phyloP scores from a whole-genome alignment of 2,113 vertebrate species.

The Ariopsis seemanni region DNA sequence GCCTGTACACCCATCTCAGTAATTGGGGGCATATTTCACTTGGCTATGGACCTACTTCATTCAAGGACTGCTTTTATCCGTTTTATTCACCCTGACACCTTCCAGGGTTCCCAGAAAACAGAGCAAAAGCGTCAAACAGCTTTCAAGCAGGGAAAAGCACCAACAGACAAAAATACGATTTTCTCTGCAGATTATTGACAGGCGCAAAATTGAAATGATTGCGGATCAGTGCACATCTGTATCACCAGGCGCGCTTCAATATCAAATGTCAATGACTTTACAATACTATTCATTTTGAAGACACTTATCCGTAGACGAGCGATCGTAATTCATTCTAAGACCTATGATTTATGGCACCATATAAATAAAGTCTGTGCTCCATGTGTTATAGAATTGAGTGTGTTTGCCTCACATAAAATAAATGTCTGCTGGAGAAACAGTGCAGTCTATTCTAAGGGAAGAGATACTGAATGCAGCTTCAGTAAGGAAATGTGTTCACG shows the following conservation, averaged over 20 bases:
- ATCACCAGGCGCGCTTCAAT: slow-evolving; percentile 24
- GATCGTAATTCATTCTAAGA: slow-evolving; percentile 4
- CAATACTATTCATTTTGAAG: slow-evolving; percentile 35
- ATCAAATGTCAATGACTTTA: slow-evolving; percentile 44
- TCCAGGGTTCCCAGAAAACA: slow-evolving; percentile 24
- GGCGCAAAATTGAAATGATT: slow-evolving; percentile 33
- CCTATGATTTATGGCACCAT: slow-evolving; percentile 18
- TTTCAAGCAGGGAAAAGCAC: neutral
- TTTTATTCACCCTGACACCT: slow-evolving; percentile 80
- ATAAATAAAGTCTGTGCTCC: slow-evolving; percentile 20
- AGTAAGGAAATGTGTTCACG: neutral
- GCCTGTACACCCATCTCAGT: slow-evolving; percentile 96
- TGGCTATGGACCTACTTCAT: slow-evolving; percentile 82
- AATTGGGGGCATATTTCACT: slow-evolving; percentile 99
- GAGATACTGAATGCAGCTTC: slow-evolving; percentile 3
- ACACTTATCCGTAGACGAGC: slow-evolving; percentile 16
- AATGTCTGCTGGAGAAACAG: neutral
- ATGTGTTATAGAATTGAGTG: neutral
- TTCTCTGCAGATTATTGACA: slow-evolving; percentile 31
- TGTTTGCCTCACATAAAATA: slow-evolving; percentile 15
- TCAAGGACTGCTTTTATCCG: slow-evolving; percentile 86
- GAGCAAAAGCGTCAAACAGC: slow-evolving; percentile 13
- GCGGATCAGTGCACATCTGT: slow-evolving; percentile 38
- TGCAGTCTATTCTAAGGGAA: neutral
- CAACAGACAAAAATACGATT: neutral